These are phyloP conservation scores for Acanthosepion pharaonis DNA, from an alignment of 2,888 invertebrate species.

Conservation along the genomic window DNA sequence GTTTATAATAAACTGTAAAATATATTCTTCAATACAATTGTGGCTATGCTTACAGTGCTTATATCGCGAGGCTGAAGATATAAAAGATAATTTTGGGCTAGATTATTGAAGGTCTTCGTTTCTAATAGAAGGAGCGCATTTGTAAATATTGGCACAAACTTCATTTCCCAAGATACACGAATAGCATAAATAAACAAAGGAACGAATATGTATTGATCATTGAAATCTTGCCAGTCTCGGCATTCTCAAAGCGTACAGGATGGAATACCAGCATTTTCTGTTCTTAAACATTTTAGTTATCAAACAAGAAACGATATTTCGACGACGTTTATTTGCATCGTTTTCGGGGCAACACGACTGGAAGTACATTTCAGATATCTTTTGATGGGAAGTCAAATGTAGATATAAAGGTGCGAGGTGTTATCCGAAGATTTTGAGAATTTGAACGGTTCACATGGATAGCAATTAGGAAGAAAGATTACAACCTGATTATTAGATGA, in stretches of 20 bases:
- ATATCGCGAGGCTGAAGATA: not conserved
- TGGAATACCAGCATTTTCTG: not conserved
- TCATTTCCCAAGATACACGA: not conserved
- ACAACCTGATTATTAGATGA: too few species aligned
- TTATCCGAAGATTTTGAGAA: too few species aligned
- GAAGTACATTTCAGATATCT: too few species aligned
- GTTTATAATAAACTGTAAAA: not conserved
- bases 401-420: too few species aligned
- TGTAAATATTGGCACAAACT: not conserved
- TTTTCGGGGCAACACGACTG: not conserved
- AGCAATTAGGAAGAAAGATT: too few species aligned
- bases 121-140: not conserved
- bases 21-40: not conserved
- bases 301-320: not conserved
- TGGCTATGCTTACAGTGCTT: not conserved
- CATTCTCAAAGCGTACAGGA: not conserved
- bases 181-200: constrained; percentile 17
- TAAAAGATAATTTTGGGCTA: not conserved
- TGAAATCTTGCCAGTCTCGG: not conserved
- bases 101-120: not conserved
- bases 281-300: not conserved
- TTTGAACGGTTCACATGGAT: too few species aligned
- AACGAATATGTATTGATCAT: not conserved
- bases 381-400: too few species aligned
- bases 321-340: not conserved